Evolutionary conservation across 1,140 invertebrate species (phyloP), one percentile per base, ranked within the genome.

Genomic region (Homalodisca vitripennis): DNA sequence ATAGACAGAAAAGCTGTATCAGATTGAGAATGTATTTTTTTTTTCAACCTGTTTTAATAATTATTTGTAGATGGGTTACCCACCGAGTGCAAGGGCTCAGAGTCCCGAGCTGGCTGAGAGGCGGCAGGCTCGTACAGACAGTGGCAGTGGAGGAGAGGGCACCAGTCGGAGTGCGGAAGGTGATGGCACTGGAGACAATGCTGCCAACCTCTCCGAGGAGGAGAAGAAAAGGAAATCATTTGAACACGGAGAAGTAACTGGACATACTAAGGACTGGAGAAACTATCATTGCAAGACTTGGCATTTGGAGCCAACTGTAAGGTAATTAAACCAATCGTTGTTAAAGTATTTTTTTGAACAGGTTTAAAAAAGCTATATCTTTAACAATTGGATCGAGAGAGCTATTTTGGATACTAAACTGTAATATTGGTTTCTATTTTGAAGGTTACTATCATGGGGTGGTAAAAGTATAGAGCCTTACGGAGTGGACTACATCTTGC

Each of bases 271-370:
- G 79, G 95, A 98, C 81, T 96, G 92, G 89, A 82, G 97, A 70
- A 90, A 91, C 75, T 99, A 95, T 81, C 88, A 92, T 74, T 98
- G 97, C 80, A 93, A 95, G 81, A 96, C 94, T 0, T 99, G 97
- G 98, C 94, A 97, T 77, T 84, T 99, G 31, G 97, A 99, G 81
- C 98, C 97, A 2, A 98, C 96, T 63, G 95, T 99, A 65, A 87
- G 94, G 88, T 92, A 31, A 60, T 22, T 10, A 68, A 71, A 34
- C 2, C 31, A 13, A n/a, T n/a, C n/a, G n/a, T n/a, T n/a, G n/a
- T n/a, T n/a, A n/a, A n/a, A n/a, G n/a, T n/a, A n/a, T n/a, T n/a
- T n/a, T n/a, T n/a, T n/a, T n/a, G n/a, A n/a, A n/a, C n/a, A n/a
- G n/a, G n/a, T n/a, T n/a, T n/a, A n/a, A n/a, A n/a, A n/a, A n/a